phyloP scores from a whole-genome alignment of 1,140 invertebrate genomes.

The Berghia stephanieae region DNA sequence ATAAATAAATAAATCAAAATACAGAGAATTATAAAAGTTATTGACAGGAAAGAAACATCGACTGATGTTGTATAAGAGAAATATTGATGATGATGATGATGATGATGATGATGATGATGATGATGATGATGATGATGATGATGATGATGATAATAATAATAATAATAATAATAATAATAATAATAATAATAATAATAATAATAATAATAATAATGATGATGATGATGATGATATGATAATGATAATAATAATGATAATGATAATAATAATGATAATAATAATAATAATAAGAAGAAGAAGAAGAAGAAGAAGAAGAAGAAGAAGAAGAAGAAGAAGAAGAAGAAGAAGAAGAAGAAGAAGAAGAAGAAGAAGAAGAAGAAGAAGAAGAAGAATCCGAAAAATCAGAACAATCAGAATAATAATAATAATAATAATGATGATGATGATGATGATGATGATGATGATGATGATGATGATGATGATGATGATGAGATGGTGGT shows the following conservation, averaged over 20 bases:
- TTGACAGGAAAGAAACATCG: too few relatives aligned
- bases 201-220: slow-evolving; percentile 12
- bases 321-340: too few relatives aligned
- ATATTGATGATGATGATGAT: neutral
- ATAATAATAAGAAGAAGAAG: too few relatives aligned
- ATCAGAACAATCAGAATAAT: neutral
- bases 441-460: neutral
- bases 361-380: too few relatives aligned
- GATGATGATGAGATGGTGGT: slow-evolving; percentile 2
- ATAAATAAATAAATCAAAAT: too few relatives aligned
- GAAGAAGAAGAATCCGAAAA: too few relatives aligned
- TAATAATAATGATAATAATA: neutral
- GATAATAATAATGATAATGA: neutral
- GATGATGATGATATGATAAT: neutral
- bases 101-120: neutral
- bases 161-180: too few relatives aligned
- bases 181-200: neutral
- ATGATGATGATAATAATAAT: slow-evolving; percentile 16
- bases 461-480: slow-evolving; percentile 14
- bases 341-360: too few relatives aligned
- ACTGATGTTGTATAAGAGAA: neutral
- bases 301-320: too few relatives aligned
- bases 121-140: slow-evolving; percentile 13
- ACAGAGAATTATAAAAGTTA: too few relatives aligned
- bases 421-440: neutral